These are phyloP conservation scores for Poeciliopsis infans DNA, from an alignment of 2,797 vertebrate genomes.

Conservation along the genomic window DNA sequence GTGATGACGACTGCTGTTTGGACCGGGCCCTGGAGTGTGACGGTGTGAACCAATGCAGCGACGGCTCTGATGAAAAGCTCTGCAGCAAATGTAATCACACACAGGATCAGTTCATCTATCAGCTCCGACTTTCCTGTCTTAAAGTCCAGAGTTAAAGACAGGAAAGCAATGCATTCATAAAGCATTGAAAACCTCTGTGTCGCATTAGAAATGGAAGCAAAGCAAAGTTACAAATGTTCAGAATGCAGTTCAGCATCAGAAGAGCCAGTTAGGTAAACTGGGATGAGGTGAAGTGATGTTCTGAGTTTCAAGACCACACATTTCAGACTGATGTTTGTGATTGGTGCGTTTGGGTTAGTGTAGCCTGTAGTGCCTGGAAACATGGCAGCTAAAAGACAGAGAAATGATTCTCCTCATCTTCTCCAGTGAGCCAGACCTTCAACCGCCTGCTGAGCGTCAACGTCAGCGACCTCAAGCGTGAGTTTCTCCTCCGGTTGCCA, in stretches of 20 bases:
- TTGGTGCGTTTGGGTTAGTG: too few relatives aligned
- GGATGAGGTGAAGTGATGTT: not conserved
- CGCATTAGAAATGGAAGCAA: not conserved
- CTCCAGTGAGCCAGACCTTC: conserved; percentile 71
- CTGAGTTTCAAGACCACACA: not conserved
- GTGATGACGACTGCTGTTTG: conserved; percentile 86
- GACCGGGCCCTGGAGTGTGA: conserved; percentile 88
- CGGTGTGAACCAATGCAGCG: conserved; percentile 79
- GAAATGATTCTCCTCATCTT: conserved; percentile 11
- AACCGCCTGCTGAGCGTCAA: conserved; percentile 61
- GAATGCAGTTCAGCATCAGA: not conserved
- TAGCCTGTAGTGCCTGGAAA: too few relatives aligned
- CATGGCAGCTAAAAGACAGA: too few relatives aligned
- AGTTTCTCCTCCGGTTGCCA: not conserved
- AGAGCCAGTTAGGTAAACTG: too few relatives aligned
- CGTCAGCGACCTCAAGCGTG: conserved; percentile 65
- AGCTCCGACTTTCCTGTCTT: not conserved
- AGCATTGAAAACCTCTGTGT: too few relatives aligned
- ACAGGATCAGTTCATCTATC: not conserved
- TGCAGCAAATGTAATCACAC: conserved; percentile 82
- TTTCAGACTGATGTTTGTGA: too few relatives aligned
- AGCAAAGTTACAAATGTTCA: not conserved
- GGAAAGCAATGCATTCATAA: too few relatives aligned
- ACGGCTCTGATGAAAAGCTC: conserved; percentile 82
- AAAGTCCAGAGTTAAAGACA: not conserved